A percentile compares a stretch with the other conserved stretches of the same genome.
These are phyloP conservation scores for Popillia japonica DNA, from an alignment of 1,140 invertebrate genomes.

Conservation along the genomic window DNA sequence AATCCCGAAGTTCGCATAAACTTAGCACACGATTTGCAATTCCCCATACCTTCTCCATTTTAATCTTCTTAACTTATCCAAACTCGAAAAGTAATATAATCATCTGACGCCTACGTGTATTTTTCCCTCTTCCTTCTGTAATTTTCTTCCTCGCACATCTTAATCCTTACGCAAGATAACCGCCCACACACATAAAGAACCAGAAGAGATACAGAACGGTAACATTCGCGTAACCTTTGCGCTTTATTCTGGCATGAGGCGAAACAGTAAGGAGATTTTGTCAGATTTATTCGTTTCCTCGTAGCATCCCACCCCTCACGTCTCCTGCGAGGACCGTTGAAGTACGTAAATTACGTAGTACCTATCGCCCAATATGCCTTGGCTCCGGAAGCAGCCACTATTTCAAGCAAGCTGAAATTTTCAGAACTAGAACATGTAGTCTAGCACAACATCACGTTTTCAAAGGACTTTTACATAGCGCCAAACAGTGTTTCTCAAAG, in stretches of 20 bases:
- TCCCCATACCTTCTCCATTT: background rate
- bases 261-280: slow-evolving; percentile 5
- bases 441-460: background rate
- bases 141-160: background rate
- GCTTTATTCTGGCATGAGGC: background rate
- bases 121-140: background rate
- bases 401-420: slow-evolving; percentile 17
- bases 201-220: slow-evolving; percentile 2
- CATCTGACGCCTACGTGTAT: background rate
- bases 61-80: background rate
- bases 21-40: background rate
- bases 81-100: slow-evolving; percentile 15
- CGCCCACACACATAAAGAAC: background rate
- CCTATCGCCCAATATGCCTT: background rate
- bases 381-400: background rate
- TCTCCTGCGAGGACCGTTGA: background rate
- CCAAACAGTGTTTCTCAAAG: too few relatives aligned
- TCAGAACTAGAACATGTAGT: slow-evolving; percentile 14
- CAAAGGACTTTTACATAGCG: slow-evolving; percentile 10
- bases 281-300: slow-evolving; percentile 7
- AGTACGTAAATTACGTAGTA: slow-evolving; percentile 8
- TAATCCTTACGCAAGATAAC: background rate
- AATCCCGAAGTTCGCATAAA: background rate
- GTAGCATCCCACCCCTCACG: background rate
- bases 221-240: slow-evolving; percentile 14